These are phyloP conservation scores for Terrapene triunguis DNA, from an alignment of 2,113 vertebrate species.

Conservation along the genomic window DNA sequence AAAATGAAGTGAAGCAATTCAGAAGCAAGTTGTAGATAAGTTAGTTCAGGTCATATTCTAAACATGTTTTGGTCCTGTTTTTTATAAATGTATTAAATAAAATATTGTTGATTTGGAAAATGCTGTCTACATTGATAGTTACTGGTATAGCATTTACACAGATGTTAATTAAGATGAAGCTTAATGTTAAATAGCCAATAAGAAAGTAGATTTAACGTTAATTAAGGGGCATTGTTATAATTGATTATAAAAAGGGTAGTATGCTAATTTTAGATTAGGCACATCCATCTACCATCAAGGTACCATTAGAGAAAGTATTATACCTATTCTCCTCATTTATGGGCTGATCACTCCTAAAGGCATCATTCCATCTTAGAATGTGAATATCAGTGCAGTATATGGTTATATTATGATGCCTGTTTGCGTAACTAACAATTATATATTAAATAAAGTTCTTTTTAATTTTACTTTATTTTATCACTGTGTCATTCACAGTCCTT, in stretches of 20 bases:
- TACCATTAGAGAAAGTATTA: too few species aligned
- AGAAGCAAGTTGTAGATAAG: background rate
- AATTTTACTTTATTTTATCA: too few species aligned
- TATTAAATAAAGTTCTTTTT: too few species aligned
- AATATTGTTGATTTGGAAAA: background rate
- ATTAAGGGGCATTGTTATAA: background rate
- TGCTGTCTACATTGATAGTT: background rate
- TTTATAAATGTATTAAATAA: background rate
- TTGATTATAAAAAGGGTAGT: background rate
- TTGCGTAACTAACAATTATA: too few species aligned
- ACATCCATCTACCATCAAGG: too few species aligned
- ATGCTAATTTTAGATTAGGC: background rate
- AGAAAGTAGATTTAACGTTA: background rate
- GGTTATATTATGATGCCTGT: too few species aligned
- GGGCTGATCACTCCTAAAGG: too few species aligned
- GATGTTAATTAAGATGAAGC: background rate
- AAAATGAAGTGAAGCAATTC: background rate
- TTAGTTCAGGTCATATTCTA: background rate
- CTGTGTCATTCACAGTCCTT: too few species aligned
- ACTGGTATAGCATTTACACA: background rate
- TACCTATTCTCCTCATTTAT: too few species aligned
- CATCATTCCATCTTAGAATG: too few species aligned
- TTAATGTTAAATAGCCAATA: background rate
- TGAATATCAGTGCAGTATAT: too few species aligned
- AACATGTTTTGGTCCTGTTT: background rate